phyloP scores from a whole-genome alignment of 2,113 vertebrate species.

The Petrocephalus zakoni region DNA sequence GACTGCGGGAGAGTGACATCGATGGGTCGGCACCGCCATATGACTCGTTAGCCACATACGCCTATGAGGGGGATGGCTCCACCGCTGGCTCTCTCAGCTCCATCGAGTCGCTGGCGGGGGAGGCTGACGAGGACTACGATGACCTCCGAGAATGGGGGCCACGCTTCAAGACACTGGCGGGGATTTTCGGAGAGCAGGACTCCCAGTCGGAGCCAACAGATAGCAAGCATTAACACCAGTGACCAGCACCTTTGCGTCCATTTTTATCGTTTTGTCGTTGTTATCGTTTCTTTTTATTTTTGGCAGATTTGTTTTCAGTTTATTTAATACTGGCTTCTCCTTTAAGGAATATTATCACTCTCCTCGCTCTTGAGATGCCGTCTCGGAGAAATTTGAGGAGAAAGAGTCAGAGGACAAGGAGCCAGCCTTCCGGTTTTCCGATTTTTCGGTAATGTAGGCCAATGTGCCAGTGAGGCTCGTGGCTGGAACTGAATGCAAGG shows the following conservation, averaged over 20 bases:
- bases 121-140: slow-evolving; percentile 83
- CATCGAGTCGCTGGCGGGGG: slow-evolving; percentile 74
- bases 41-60: slow-evolving; percentile 92
- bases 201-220: slow-evolving; percentile 53
- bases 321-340: slow-evolving; percentile 33
- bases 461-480: slow-evolving; percentile 18
- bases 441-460: slow-evolving; percentile 39
- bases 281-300: slow-evolving; percentile 16
- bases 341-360: slow-evolving; percentile 23
- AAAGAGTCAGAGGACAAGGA: slow-evolving; percentile 20
- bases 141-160: slow-evolving; percentile 93
- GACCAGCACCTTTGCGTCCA: slow-evolving; percentile 3
- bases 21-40: slow-evolving; percentile 87
- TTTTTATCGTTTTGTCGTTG: slow-evolving; percentile 20
- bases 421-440: slow-evolving; percentile 40
- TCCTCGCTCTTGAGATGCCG: slow-evolving; percentile 40
- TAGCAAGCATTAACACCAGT: slow-evolving; percentile 54
- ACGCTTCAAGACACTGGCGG: slow-evolving; percentile 88
- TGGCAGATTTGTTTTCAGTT: neutral
- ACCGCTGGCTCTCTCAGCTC: slow-evolving; percentile 91
- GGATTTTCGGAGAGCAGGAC: slow-evolving; percentile 86
- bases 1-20: slow-evolving; percentile 78
- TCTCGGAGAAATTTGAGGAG: slow-evolving; percentile 38
- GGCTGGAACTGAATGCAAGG: slow-evolving; percentile 34
- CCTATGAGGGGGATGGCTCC: slow-evolving; percentile 89